Conservation (phyloP, 2,888 invertebrate species). For the Chrysolina americana region DNA sequence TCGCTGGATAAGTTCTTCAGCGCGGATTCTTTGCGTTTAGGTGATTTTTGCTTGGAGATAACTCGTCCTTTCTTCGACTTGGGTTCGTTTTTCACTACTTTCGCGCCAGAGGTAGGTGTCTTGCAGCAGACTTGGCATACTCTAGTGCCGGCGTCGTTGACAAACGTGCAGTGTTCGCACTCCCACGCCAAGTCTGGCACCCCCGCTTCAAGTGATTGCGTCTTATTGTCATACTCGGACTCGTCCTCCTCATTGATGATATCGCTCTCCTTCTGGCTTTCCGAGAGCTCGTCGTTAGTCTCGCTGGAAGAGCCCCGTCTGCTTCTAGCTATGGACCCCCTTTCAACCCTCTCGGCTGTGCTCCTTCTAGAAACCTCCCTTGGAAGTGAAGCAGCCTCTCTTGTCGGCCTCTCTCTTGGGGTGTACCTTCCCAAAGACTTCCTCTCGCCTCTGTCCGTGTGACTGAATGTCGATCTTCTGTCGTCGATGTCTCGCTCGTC, state of each 20-base stretch:
- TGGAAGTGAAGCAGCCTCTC: slow-evolving; percentile 63
- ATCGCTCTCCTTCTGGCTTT: slow-evolving; percentile 57
- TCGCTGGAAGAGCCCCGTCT: slow-evolving; percentile 60
- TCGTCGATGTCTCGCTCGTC: slow-evolving; percentile 64
- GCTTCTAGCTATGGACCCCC: slow-evolving; percentile 57
- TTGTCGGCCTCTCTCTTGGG: slow-evolving; percentile 55
- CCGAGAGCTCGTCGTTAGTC: slow-evolving; percentile 62
- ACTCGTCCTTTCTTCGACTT: slow-evolving; percentile 36
- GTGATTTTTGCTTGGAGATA: slow-evolving; percentile 41
- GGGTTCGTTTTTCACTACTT: slow-evolving; percentile 49
- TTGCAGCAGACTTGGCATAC: slow-evolving; percentile 91
- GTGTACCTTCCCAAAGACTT: slow-evolving; percentile 59
- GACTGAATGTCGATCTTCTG: slow-evolving; percentile 65
- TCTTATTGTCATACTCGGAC: slow-evolving; percentile 58
- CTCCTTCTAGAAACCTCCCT: slow-evolving; percentile 59
- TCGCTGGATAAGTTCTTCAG: slow-evolving; percentile 62
- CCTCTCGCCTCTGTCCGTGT: slow-evolving; percentile 59
- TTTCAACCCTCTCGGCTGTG: slow-evolving; percentile 57
- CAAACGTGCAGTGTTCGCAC: slow-evolving; percentile 92
- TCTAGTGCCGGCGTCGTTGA: slow-evolving; percentile 84
- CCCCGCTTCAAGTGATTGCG: slow-evolving; percentile 61
- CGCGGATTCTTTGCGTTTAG: slow-evolving; percentile 26
- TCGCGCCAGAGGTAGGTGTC: slow-evolving; percentile 73
- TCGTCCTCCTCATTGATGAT: slow-evolving; percentile 59
- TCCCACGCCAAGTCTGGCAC: slow-evolving; percentile 81